These are phyloP conservation scores for Pangasianodon hypophthalmus DNA, from an alignment of 2,113 vertebrate genomes.

Conservation along the genomic window DNA sequence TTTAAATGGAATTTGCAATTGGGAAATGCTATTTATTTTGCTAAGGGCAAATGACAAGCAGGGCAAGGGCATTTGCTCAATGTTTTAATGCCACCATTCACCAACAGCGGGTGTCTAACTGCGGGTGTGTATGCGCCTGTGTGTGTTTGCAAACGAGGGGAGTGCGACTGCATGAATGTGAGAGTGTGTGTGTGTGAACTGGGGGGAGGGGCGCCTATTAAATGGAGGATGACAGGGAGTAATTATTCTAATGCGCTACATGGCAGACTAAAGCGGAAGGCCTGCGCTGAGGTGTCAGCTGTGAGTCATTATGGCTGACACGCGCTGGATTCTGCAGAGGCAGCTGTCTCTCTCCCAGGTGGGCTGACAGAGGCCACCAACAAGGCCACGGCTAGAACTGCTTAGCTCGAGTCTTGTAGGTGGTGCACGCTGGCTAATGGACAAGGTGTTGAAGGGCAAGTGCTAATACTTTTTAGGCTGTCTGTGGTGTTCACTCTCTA, in stretches of 20 bases:
- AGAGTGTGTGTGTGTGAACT: constrained; percentile 33
- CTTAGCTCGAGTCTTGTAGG: constrained; percentile 31
- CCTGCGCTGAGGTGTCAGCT: constrained; percentile 68
- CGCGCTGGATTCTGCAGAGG: constrained; percentile 64
- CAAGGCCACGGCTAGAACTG: constrained; percentile 16
- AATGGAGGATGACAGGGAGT: constrained; percentile 72
- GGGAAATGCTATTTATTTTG: constrained; percentile 43
- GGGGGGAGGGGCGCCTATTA: constrained; percentile 58
- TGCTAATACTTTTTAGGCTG: constrained; percentile 10
- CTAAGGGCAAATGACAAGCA: constrained; percentile 45
- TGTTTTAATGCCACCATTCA: constrained; percentile 49
- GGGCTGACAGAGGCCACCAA: constrained; percentile 59
- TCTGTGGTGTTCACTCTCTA: not conserved
- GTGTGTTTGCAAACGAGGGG: constrained; percentile 43
- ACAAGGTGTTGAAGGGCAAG: not conserved
- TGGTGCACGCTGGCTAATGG: constrained; percentile 5
- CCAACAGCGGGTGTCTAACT: constrained; percentile 47
- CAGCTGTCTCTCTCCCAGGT: constrained; percentile 72
- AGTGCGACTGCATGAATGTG: constrained; percentile 45
- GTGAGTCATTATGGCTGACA: constrained; percentile 71
- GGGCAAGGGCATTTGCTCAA: constrained; percentile 16
- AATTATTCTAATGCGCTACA: constrained; percentile 74
- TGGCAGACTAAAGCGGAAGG: constrained; percentile 65
- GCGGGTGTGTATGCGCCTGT: constrained; percentile 31
- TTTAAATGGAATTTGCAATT: constrained; percentile 39